Conservation (phyloP, 2,113 vertebrate species). For the Neodon shergylaensis region DNA sequence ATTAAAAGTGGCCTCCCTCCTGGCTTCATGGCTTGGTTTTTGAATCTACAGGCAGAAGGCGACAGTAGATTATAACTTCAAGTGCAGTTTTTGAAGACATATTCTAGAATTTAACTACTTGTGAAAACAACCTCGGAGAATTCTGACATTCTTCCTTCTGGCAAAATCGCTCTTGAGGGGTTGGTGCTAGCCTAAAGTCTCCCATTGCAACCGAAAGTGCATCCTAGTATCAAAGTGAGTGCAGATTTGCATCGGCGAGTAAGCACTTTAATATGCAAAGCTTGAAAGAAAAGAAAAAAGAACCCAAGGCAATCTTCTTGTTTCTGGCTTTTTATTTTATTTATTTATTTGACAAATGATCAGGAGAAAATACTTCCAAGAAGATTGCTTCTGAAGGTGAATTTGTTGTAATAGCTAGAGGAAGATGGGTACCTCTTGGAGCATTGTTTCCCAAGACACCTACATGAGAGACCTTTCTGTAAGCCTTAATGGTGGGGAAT, state of each 20-base stretch:
- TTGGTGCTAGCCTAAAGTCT: conserved; percentile 45
- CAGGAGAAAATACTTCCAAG: conserved; percentile 5
- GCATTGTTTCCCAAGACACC: not conserved
- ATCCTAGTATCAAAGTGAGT: not conserved
- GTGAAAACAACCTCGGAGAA: not conserved
- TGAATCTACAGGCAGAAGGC: not conserved
- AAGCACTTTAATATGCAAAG: not conserved
- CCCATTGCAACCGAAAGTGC: not conserved
- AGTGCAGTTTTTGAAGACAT: not conserved
- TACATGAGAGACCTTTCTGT: not conserved
- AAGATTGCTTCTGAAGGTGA: not conserved
- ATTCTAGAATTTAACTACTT: not conserved
- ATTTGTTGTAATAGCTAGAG: not conserved
- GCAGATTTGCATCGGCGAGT: not conserved
- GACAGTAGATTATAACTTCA: not conserved
- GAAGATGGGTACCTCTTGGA: not conserved
- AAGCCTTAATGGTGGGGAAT: not conserved
- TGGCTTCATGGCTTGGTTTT: not conserved
- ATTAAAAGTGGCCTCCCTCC: not conserved
- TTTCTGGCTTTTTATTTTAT: not conserved
- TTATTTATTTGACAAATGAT: conserved; percentile 8
- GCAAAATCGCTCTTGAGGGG: conserved; percentile 23
- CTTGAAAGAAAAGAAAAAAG: conserved; percentile 23
- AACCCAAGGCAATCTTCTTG: not conserved
- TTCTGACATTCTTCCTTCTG: conserved; percentile 47